Base-by-base conservation (phyloP, 2,797 vertebrate genomes). In the Tamandua tetradactyla region DNA sequence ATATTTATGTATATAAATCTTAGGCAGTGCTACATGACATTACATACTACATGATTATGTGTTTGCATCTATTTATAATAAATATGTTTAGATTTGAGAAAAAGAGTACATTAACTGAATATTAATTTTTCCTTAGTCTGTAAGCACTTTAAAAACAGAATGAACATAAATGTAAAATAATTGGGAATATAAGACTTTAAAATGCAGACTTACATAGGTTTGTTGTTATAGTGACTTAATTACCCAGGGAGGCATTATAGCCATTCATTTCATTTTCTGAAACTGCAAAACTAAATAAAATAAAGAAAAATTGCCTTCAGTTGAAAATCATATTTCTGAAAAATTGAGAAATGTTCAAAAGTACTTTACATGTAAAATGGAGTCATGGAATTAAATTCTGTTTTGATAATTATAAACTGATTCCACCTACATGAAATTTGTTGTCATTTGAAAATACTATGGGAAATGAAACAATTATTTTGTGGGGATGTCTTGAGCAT, bases 111-210 rank as follows among this genome's bases (percentile, higher is more conserved):
- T 17, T 44, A 69, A 37, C 35, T 64, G 57, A 76, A 20, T 5
- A 64, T 18, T 59, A 3, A 61, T 5, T 68, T 88, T 55, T 78
- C 87, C 49, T 44, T 32, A 64, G 74, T 61, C 84, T 57, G 89
- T 92, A 61, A 74, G 23, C 75, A 3, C 42, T 85, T 83, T 80
- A 42, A 93, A 69, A n/a, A 87, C 14, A 30, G 37, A 62, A 35
- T 42, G 64, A 52, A 3, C 37, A n/a, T 68, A n/a, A 79, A 30
- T 27, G 22, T 79, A 84, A 79, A 49, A 0, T 20, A 79, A 40
- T 12, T 80, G 7, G 72, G 32, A 91, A 88, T 57, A 61, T 93
- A 76, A 82, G 55, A 71, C 15, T 61, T 94, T 91, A 81, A 61
- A 91, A 84, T 66, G 57, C 8, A 84, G 9, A 81, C 44, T 59